Base-by-base conservation (phyloP, 2,888 invertebrate genomes). In the Empis stercorea region DNA sequence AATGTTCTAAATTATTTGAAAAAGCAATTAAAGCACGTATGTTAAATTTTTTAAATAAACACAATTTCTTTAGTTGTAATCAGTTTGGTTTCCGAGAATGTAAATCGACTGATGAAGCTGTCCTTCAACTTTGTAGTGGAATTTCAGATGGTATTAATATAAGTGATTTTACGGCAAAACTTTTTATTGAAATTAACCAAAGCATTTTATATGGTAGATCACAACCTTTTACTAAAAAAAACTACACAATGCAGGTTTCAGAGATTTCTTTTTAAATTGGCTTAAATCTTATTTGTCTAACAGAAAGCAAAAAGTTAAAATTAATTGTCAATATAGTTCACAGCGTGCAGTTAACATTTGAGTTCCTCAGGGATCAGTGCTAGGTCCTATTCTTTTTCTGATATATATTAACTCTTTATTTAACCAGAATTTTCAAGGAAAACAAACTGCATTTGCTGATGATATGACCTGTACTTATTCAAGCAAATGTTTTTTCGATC, bases 181-280 rank as follows among this genome's bases (percentile, higher is more conserved):
- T 48, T 11, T 39, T 48, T 32, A 43, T 45, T 15, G 43, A 45
- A 4, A 48, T 43, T 30, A n/a, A 41, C 23, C n/a, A 46, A 44
- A 15, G 40, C 41, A 1, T 44, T 49, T n/a, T 39, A 44, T 30
- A 20, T 37, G 20, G 45, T 45, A 11, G 23, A 36, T 36, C 44
- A 47, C 39, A 17, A 30, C 11, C n/a, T 43, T 2, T 20, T 41
- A n/a, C 30, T 44, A n/a, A 10, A 36, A 36, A n/a, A 42, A 48
- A 23, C 23, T 44, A 1, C 32, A 15, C 30, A 23, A 23, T 41
- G 43, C 32, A 32, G 36, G 44, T 23, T 44, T 44, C 40, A 6
- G 48, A 17, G 37, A 42, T 16, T 36, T 20, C 3, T 15, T 36
- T 16, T 14, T 14, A 27, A 16, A 37, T 23, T 46, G 36, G 36